Base-by-base conservation (phyloP, 2,113 vertebrate genomes). In the Etia nguti region DNA sequence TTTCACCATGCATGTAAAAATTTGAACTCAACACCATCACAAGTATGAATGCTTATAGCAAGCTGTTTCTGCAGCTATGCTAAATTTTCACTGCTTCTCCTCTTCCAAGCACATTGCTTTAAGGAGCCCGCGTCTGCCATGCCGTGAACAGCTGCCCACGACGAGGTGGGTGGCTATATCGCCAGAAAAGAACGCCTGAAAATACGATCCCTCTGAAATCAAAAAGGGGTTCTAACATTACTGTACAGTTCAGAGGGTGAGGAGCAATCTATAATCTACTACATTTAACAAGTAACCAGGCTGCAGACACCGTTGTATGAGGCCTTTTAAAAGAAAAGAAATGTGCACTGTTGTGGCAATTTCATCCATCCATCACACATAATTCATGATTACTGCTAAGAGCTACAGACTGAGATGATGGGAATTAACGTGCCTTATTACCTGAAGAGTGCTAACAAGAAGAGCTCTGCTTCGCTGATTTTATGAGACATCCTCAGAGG, bases 101-200 rank as follows among this genome's bases (percentile, higher is more conserved):
- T 1, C 43, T 75, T 54, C 43, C 24, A 20, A 50, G 43, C 43
- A 20, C 43, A 2, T 48, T 50, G 24, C 70, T 75, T 31, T 29
- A 48, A 75, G 70, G 20, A 75, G 26, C 0, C 0, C 0, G 43
- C 1, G 4, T 75, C 24, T 75, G 70, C 24, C 43, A 20, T 31
- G 16, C 24, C 16, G 0, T 4, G 0, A 75, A 48, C 41, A 48
- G 70, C 43, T 11, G 24, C 24, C 68, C 70, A 75, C 10, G 1
- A 2, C 6, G 2, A 75, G 24, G 70, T 75, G 43, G 70, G 43
- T 18, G 70, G 70, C 43, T 48, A 48, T 29, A 29, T 31, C 9
- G 4, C 0, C 24, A 50, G 43, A 75, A 29, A 75, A 11, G 8
- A 46, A 46, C 13, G 1, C 48, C 70, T 48, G 15, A 75, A 75